Conservation (phyloP, 2,797 vertebrate species). For the Mus caroli region DNA sequence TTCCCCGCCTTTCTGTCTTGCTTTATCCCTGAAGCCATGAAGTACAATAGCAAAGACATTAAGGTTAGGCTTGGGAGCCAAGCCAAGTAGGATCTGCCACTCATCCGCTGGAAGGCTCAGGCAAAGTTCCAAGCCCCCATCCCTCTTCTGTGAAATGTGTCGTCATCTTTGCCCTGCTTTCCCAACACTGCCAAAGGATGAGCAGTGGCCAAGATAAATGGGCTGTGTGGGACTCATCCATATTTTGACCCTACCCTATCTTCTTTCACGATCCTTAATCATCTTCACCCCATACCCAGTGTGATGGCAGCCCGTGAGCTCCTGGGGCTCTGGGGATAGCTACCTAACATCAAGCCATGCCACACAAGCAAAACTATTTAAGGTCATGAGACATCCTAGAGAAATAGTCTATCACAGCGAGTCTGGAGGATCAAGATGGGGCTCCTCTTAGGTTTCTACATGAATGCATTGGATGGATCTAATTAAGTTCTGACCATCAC, state of each 20-base stretch:
- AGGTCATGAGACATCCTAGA: not conserved
- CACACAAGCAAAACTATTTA: not conserved
- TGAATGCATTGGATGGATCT: constrained; percentile 26
- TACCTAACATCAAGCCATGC: not conserved
- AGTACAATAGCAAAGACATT: not conserved
- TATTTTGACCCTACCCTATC: not conserved
- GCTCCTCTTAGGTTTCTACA: not conserved
- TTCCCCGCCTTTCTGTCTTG: not conserved
- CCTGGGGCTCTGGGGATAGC: not conserved
- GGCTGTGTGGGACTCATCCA: not conserved
- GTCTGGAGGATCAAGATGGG: not conserved
- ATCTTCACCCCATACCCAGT: not conserved
- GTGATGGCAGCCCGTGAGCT: not conserved
- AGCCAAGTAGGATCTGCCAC: not conserved
- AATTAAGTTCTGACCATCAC: constrained; percentile 45
- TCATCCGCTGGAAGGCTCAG: not conserved
- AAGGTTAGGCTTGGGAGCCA: not conserved
- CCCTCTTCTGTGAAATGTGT: not conserved
- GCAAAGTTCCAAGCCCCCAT: not conserved
- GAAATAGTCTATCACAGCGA: not conserved
- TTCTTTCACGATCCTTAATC: not conserved
- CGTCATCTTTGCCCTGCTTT: not conserved
- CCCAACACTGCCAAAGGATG: not conserved
- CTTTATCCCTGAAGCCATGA: not conserved
- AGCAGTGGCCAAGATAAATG: not conserved